Conservation (phyloP, 2,113 vertebrate genomes). For the Dipodomys ordii region DNA sequence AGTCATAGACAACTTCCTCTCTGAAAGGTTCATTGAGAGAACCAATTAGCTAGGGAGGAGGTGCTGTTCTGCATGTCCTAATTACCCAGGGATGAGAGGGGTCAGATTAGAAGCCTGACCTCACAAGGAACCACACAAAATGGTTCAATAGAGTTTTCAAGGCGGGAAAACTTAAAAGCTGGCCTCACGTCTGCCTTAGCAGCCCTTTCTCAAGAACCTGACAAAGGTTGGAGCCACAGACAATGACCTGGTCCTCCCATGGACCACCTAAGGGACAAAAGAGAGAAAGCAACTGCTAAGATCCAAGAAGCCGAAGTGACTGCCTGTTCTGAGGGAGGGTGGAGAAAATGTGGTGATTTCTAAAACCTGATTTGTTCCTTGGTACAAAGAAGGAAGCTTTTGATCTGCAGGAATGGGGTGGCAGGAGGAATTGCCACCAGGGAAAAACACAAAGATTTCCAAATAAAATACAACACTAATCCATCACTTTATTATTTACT, state of each 20-base stretch:
- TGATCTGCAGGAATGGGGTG: slow-evolving; percentile 61
- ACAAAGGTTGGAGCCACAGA: slow-evolving; percentile 75
- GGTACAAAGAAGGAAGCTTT: slow-evolving; percentile 72
- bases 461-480: background rate
- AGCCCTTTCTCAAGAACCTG: slow-evolving; percentile 72
- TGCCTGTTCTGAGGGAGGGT: slow-evolving; percentile 58
- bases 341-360: slow-evolving; percentile 78
- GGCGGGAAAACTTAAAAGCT: slow-evolving; percentile 67
- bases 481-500: slow-evolving; percentile 26
- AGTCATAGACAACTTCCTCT: slow-evolving; percentile 58
- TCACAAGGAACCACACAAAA: slow-evolving; percentile 79
- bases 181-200: slow-evolving; percentile 63
- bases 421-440: background rate
- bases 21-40: slow-evolving; percentile 60
- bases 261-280: slow-evolving; percentile 80
- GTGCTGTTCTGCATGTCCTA: slow-evolving; percentile 68
- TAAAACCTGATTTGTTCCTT: slow-evolving; percentile 81
- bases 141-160: slow-evolving; percentile 77
- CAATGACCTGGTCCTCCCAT: slow-evolving; percentile 74
- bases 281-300: slow-evolving; percentile 35
- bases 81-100: slow-evolving; percentile 68
- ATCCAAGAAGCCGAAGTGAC: slow-evolving; percentile 65
- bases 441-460: slow-evolving; percentile 51
- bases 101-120: slow-evolving; percentile 74
- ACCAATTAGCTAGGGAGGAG: slow-evolving; percentile 77